Conservation (phyloP, 2,113 vertebrate species). For the Desmodus rotundus region DNA sequence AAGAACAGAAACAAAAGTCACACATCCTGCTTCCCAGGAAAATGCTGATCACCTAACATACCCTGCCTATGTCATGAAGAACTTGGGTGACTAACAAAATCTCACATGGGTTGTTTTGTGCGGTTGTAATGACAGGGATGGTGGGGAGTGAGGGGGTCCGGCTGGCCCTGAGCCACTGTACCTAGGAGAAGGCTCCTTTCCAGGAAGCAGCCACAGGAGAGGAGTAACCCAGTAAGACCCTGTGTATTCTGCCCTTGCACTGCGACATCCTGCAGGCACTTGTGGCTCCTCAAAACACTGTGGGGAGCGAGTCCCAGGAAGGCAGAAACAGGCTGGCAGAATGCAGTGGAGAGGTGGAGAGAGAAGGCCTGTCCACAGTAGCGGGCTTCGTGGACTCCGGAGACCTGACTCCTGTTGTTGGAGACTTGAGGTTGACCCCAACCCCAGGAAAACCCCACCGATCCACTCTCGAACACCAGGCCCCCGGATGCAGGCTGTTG, state of each 20-base stretch:
- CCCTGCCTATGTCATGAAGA: not conserved
- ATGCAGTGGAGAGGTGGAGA: too few species aligned
- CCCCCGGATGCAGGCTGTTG: not conserved
- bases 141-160: fast-evolving
- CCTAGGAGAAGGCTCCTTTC: not conserved
- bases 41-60: not conserved
- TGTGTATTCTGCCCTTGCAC: too few species aligned
- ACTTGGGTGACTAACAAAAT: not conserved
- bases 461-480: not conserved
- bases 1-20: not conserved
- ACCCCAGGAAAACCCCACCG: not conserved
- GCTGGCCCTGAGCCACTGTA: not conserved
- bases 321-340: not conserved
- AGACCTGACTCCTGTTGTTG: fast-evolving
- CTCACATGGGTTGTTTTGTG: not conserved
- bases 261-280: not conserved
- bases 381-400: fast-evolving
- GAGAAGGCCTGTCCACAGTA: not conserved
- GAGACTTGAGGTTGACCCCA: not conserved
- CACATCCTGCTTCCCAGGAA: not conserved
- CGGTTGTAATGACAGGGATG: fast-evolving
- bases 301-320: fast-evolving
- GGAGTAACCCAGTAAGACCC: not conserved
- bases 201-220: not conserved
- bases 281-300: not conserved